Conservation (phyloP, 2,797 vertebrate species). For the Vultur gryphus region DNA sequence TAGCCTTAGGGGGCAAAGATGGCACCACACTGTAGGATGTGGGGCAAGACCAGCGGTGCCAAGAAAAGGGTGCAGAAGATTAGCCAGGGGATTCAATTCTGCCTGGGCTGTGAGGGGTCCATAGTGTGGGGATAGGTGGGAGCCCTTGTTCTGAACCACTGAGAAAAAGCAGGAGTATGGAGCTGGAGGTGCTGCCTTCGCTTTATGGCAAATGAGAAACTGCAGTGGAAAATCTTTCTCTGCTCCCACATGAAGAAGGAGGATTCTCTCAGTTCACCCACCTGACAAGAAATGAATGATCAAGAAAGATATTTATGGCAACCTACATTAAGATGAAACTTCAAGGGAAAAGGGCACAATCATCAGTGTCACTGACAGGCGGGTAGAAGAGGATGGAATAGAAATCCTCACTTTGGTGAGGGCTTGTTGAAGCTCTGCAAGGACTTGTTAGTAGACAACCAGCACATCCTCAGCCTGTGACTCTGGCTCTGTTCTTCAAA, state of each 20-base stretch:
- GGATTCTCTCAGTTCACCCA: slow-evolving; percentile 55
- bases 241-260: slow-evolving; percentile 38
- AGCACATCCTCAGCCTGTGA: background rate
- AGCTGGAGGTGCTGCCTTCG: background rate
- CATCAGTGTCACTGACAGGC: background rate
- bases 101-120: background rate
- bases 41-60: background rate
- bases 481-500: background rate
- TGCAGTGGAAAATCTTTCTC: slow-evolving; percentile 47
- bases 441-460: background rate
- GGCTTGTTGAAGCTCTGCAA: background rate
- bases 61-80: background rate
- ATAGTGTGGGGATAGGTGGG: background rate
- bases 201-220: background rate
- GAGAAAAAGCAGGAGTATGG: background rate
- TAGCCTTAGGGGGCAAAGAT: background rate
- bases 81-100: background rate
- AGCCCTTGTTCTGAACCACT: background rate
- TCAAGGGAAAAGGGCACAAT: slow-evolving; percentile 37
- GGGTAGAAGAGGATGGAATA: background rate
- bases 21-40: background rate
- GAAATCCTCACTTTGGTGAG: background rate
- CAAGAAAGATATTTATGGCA: slow-evolving; percentile 54
- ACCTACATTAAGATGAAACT: background rate
- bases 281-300: slow-evolving; percentile 53